Percentiles rank a stretch among this genome's conserved stretches.
phyloP scores from a whole-genome alignment of 2,113 vertebrate species.

The Okapia johnstoni region DNA sequence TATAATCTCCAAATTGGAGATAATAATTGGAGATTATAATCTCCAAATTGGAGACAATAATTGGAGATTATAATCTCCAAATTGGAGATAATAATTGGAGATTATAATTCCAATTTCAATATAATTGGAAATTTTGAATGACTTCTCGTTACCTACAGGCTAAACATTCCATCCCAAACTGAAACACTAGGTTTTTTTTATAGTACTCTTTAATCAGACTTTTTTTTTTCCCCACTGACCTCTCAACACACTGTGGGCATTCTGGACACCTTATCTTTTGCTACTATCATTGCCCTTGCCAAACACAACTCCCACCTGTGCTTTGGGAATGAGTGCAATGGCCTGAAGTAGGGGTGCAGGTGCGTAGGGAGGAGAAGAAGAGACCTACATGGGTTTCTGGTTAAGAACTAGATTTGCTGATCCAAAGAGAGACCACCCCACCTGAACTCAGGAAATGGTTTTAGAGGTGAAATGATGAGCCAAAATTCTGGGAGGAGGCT shows the following conservation, averaged over 20 bases:
- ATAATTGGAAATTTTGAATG: neutral
- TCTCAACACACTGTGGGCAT: neutral
- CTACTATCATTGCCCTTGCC: neutral
- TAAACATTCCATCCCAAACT: neutral
- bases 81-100: too few relatives aligned
- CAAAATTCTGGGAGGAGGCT: neutral
- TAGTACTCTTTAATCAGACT: neutral
- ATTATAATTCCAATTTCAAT: too few relatives aligned
- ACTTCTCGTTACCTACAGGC: neutral
- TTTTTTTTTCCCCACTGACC: neutral
- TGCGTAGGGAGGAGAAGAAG: neutral
- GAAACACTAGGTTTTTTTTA: neutral
- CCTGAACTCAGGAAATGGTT: neutral
- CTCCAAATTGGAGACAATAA: too few relatives aligned
- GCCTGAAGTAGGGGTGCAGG: too few relatives aligned
- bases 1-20: too few relatives aligned
- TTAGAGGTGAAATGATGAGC: neutral
- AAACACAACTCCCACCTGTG: neutral
- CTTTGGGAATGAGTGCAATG: neutral
- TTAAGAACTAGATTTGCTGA: neutral
- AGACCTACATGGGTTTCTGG: neutral
- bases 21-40: too few relatives aligned
- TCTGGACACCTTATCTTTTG: neutral
- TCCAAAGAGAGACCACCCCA: neutral
- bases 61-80: too few relatives aligned